phyloP scores from a whole-genome alignment of 2,888 invertebrate species.

The Blera fallax region DNA sequence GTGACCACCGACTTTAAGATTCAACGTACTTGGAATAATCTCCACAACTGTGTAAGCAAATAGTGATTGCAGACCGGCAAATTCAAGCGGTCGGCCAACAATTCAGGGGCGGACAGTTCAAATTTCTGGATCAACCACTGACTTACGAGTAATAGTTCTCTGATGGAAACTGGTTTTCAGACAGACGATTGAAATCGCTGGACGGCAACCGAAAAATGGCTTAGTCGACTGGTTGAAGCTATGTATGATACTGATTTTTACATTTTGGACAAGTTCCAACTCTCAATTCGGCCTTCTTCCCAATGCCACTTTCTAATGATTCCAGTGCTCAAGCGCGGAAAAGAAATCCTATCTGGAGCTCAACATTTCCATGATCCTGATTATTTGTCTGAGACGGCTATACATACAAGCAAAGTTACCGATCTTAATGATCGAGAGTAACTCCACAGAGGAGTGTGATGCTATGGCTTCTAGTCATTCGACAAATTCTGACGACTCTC shows the following conservation, averaged over 20 bases:
- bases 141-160: constrained; percentile 91
- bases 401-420: too few species aligned
- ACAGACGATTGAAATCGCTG: constrained; percentile 99
- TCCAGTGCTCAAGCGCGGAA: constrained; percentile 99
- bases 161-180: constrained; percentile 94
- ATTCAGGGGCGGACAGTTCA: constrained; percentile 95
- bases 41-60: constrained; percentile 99
- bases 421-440: too few species aligned
- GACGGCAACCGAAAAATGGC: constrained; percentile 96
- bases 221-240: constrained; percentile 95
- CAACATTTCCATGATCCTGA: constrained; percentile 98
- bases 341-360: constrained; percentile 98
- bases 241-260: constrained; percentile 99
- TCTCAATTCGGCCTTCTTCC: constrained; percentile 99
- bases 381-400: constrained; percentile 93
- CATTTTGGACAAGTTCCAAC: constrained; percentile 98
- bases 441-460: too few species aligned
- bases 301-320: constrained; percentile 98
- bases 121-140: constrained; percentile 96
- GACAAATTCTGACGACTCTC: too few species aligned
- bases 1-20: constrained; percentile 91
- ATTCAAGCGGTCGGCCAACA: constrained; percentile 95
- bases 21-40: constrained; percentile 99
- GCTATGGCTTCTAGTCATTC: too few species aligned
- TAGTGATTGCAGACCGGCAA: constrained; percentile 97